Conservation (phyloP, 2,888 invertebrate genomes). For the Agapostemon virescens region DNA sequence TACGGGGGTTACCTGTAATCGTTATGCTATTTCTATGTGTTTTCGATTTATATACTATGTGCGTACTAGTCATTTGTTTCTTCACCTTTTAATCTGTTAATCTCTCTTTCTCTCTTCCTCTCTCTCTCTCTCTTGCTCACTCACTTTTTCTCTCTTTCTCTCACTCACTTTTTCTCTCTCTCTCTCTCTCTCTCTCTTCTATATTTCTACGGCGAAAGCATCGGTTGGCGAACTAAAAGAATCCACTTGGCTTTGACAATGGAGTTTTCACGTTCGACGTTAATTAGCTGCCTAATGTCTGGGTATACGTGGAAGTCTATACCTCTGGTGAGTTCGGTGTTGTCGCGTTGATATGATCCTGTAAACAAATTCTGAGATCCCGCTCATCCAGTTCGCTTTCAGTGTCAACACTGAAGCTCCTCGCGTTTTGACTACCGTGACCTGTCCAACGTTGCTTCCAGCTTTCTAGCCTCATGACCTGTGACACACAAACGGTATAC, state of each 20-base stretch:
- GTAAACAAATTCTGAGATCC: slow-evolving; percentile 77
- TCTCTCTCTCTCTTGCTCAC: not conserved
- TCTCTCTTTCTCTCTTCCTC: not conserved
- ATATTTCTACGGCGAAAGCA: slow-evolving; percentile 59
- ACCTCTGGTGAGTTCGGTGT: slow-evolving; percentile 69
- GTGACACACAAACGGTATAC: slow-evolving; percentile 57
- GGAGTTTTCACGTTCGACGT: slow-evolving; percentile 49
- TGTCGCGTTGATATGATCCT: slow-evolving; percentile 74
- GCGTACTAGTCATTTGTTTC: slow-evolving; percentile 46
- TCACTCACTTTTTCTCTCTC: not conserved
- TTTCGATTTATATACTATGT: slow-evolving; percentile 58
- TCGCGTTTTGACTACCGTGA: slow-evolving; percentile 72
- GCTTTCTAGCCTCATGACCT: slow-evolving; percentile 89
- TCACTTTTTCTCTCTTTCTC: not conserved
- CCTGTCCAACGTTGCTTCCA: slow-evolving; percentile 81
- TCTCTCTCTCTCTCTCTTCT: not conserved
- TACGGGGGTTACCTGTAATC: not conserved
- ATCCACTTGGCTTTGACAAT: slow-evolving; percentile 54
- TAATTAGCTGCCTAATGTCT: slow-evolving; percentile 66
- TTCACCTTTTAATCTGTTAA: not conserved
- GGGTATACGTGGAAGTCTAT: slow-evolving; percentile 64
- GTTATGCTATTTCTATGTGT: slow-evolving; percentile 6
- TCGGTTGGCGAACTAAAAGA: slow-evolving; percentile 56
- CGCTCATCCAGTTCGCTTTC: slow-evolving; percentile 83
- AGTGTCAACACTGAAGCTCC: slow-evolving; percentile 80